Evolutionary conservation across 2,888 invertebrate species (phyloP).

Genomic region (Andrena dorsata): DNA sequence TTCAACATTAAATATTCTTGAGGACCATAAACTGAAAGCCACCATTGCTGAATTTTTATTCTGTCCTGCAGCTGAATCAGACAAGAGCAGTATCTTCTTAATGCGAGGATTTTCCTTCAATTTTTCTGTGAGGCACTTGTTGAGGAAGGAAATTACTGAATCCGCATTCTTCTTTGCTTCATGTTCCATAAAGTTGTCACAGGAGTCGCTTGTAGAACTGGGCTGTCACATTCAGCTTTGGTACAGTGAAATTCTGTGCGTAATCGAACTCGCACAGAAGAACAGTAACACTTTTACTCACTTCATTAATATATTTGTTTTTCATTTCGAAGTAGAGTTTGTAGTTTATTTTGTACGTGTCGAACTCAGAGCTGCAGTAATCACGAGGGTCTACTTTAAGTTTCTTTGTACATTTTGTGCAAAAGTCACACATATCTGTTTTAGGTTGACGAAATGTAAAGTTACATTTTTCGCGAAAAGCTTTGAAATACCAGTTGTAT

Average conservation of each 20-base stretch:
- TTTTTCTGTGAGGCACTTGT: too few relatives aligned
- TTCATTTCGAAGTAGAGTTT: conserved; percentile 1
- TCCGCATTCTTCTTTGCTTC: too few relatives aligned
- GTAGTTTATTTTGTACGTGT: not conserved
- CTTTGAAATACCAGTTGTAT: conserved; percentile 7
- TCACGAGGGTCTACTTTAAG: not conserved
- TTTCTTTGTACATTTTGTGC: not conserved
- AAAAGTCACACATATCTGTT: not conserved
- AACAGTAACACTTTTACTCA: not conserved
- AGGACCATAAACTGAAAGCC: not conserved
- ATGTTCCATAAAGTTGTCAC: too few relatives aligned
- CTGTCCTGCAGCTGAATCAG: not conserved
- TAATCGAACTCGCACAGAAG: too few relatives aligned
- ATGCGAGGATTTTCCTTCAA: too few relatives aligned
- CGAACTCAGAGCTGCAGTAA: not conserved
- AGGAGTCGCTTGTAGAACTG: too few relatives aligned
- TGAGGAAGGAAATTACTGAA: too few relatives aligned
- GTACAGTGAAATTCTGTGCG: too few relatives aligned
- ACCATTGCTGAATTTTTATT: not conserved
- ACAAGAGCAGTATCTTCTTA: not conserved
- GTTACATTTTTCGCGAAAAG: not conserved
- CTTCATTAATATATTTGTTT: conserved; percentile 4
- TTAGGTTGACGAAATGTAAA: not conserved
- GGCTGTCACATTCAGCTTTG: too few relatives aligned
- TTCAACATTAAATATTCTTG: not conserved